phyloP scores from a whole-genome alignment of 2,113 vertebrate species.

The Psilopsiagon aurifrons region DNA sequence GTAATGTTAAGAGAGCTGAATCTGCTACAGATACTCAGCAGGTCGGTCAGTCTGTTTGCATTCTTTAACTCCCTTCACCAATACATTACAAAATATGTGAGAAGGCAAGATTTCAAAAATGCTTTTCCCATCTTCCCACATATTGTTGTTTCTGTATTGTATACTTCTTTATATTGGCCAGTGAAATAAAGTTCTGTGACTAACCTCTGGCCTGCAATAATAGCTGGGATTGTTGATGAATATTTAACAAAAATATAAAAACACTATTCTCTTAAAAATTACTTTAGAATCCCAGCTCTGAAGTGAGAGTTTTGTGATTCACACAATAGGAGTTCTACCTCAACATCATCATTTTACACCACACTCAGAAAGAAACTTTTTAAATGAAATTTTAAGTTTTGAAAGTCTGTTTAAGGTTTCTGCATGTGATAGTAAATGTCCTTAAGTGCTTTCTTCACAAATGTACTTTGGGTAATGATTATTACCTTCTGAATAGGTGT shows the following conservation, averaged over 20 bases:
- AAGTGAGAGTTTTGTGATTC: neutral
- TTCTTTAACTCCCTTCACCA: neutral
- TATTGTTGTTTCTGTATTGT: rapidly evolving
- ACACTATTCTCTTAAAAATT: neutral
- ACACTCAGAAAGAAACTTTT: neutral
- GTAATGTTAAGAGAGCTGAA: neutral
- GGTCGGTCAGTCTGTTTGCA: neutral
- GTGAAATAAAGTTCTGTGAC: neutral
- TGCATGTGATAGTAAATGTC: neutral
- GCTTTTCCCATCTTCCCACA: neutral
- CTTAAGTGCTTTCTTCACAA: neutral
- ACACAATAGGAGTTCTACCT: neutral
- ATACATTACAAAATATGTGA: neutral
- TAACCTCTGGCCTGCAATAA: neutral
- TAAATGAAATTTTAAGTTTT: neutral
- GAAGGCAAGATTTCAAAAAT: neutral
- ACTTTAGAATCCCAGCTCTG: neutral
- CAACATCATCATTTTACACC: neutral
- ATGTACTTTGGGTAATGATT: neutral
- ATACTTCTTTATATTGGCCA: neutral
- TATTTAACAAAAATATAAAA: neutral
- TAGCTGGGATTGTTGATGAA: neutral
- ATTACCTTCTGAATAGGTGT: conserved; percentile 47
- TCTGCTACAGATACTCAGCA: neutral
- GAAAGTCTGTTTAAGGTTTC: neutral